Conservation (phyloP, 2,797 vertebrate genomes). For the Protonibea diacanthus region DNA sequence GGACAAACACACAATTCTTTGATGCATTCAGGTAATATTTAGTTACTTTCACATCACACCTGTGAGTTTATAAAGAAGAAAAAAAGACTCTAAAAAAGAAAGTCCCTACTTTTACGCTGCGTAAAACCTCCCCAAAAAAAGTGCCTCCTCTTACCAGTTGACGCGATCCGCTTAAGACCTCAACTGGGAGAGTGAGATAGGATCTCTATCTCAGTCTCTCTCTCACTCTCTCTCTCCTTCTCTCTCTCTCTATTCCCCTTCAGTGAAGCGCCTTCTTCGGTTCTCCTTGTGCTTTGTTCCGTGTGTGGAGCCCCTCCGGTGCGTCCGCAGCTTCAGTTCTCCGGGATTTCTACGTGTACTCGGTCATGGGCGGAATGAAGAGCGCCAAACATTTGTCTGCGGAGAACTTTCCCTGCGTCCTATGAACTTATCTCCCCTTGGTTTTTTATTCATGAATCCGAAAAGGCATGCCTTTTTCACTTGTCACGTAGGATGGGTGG, state of each 20-base stretch:
- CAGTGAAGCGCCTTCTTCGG: slow-evolving; percentile 74
- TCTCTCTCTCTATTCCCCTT: slow-evolving; percentile 34
- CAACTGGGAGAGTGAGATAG: slow-evolving; percentile 83
- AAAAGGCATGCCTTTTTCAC: slow-evolving; percentile 89
- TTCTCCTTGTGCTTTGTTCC: slow-evolving; percentile 74
- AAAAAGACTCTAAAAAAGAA: not conserved
- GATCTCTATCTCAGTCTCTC: slow-evolving; percentile 78
- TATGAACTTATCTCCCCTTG: slow-evolving; percentile 85
- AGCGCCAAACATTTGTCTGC: slow-evolving; percentile 87
- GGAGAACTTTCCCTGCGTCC: slow-evolving; percentile 86
- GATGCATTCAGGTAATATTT: not conserved
- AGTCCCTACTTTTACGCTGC: slow-evolving; percentile 53
- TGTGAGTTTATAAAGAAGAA: slow-evolving; percentile 25
- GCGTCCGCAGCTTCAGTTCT: slow-evolving; percentile 82
- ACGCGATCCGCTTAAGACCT: slow-evolving; percentile 77
- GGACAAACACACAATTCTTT: not conserved
- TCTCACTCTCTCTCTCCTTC: slow-evolving; percentile 43
- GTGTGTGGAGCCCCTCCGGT: slow-evolving; percentile 83
- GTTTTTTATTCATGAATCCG: slow-evolving; percentile 92
- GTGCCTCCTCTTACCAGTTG: slow-evolving; percentile 78
- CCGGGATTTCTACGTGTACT: slow-evolving; percentile 80
- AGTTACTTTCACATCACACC: slow-evolving; percentile 27
- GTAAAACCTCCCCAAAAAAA: slow-evolving; percentile 49
- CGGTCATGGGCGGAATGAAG: slow-evolving; percentile 68
- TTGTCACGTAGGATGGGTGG: slow-evolving; percentile 84